These are phyloP conservation scores for Lycocorax pyrrhopterus DNA, from an alignment of 2,113 vertebrate genomes.

Conservation along the genomic window DNA sequence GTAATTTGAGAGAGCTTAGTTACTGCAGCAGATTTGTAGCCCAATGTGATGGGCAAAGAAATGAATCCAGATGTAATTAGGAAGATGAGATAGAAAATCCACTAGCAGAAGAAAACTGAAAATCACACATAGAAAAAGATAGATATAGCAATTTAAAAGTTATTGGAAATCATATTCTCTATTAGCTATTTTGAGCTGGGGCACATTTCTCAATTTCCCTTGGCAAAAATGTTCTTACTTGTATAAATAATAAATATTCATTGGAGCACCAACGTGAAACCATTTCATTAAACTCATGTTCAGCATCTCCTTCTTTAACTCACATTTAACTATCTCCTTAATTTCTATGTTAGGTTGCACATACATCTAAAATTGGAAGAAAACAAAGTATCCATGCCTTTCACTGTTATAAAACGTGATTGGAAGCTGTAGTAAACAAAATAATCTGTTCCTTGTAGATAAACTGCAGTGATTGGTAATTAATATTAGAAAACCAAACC, in stretches of 20 bases:
- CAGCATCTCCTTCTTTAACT: neutral
- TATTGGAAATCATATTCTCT: neutral
- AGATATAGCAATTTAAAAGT: neutral
- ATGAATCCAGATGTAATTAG: neutral
- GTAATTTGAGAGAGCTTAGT: neutral
- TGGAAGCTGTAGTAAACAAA: neutral
- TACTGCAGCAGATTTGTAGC: neutral
- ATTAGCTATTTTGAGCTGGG: neutral
- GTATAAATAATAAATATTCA: constrained; percentile 22
- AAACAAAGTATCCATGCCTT: neutral
- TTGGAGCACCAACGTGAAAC: neutral
- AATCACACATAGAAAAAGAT: neutral
- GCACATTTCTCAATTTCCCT: neutral
- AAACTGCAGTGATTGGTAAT: neutral
- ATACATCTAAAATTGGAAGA: neutral
- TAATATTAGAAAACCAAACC: neutral
- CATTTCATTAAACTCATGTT: neutral
- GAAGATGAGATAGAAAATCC: neutral
- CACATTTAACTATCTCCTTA: neutral
- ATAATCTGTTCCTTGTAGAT: neutral
- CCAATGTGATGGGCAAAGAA: neutral
- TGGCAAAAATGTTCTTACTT: neutral
- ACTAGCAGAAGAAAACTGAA: neutral
- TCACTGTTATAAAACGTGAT: neutral
- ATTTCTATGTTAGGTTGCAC: neutral